Evolutionary conservation across 2,888 invertebrate species (phyloP), one percentile per base, ranked within the genome.

Genomic region (Trissolcus japonicus): DNA sequence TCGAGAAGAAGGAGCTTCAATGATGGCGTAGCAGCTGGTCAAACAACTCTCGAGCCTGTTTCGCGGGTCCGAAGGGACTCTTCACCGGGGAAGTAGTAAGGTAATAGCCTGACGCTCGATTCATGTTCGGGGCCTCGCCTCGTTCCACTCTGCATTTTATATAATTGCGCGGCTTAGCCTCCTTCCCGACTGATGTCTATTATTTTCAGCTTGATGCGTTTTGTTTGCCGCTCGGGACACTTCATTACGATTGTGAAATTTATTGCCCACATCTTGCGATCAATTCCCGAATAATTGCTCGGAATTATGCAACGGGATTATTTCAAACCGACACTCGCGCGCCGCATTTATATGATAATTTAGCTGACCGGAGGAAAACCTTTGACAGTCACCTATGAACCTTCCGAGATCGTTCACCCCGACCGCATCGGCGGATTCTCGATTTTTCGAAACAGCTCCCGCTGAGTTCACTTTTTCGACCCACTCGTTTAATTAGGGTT

Each of bases 41-140:
- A 82, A 82, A 82, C 82, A 82, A 82, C 82, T 82, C 80, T 65
- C 61, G 78, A 81, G 82, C 81, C 81, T 80, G 80, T 80, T 82
- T 79, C 80, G 79, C 76, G 73, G 71, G 57, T 76, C 71, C 73
- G 79, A 67, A 77, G 77, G 77, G 65, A 59, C 79, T 76, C 75
- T 72, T 77, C 75, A 68, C 62, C 75, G 66, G 72, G 71, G 65
- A 79, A 79, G 74, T 69, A 77, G 77, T 66, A 74, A 69, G 60
- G 65, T 67, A 67, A 76, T 76, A 62, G 67, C 61, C 67, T 19
- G 60, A 77, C 55, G 68, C 68, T 72, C 78, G 57, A 71, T 78
- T 78, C 66, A 67, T 78, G 69, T 74, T 72, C 74, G 66, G 57
- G 43, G 16, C 73, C 53, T 72, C 67, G 60, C 62, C 62, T 73